A percentile compares a stretch with the other conserved stretches of the same genome.
These are phyloP conservation scores for Neodon shergylaensis DNA, from an alignment of 2,113 vertebrate genomes.

Conservation along the genomic window DNA sequence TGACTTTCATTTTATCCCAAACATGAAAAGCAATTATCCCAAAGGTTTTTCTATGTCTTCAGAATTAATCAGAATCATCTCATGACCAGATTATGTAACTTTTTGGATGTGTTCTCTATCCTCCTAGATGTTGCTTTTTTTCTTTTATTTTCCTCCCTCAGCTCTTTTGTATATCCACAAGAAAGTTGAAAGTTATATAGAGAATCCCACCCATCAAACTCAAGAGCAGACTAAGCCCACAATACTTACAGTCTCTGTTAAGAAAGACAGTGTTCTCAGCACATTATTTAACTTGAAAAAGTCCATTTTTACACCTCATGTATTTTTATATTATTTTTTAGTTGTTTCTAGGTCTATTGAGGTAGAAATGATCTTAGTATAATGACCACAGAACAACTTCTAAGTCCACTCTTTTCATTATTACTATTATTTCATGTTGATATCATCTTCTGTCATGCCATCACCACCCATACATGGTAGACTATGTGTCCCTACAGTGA, in stretches of 20 bases:
- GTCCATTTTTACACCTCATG: neutral
- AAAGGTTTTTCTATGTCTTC: neutral
- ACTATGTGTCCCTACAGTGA: neutral
- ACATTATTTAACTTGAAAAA: slow-evolving; percentile 15
- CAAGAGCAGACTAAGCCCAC: slow-evolving; percentile 5
- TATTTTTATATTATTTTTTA: neutral
- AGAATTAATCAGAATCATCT: slow-evolving; percentile 16
- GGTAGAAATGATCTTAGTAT: slow-evolving; percentile 2
- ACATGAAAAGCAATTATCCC: slow-evolving; percentile 25
- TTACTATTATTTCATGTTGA: neutral
- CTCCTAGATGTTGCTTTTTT: neutral
- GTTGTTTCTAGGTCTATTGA: neutral
- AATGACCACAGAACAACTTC: slow-evolving; percentile 20
- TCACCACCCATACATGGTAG: neutral
- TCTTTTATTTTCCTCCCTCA: neutral
- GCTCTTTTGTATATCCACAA: neutral
- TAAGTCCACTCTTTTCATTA: neutral
- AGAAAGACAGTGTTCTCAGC: neutral
- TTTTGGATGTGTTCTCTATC: slow-evolving; percentile 33
- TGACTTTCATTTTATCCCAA: slow-evolving; percentile 45
- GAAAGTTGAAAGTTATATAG: slow-evolving; percentile 30
- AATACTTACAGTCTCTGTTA: slow-evolving; percentile 24
- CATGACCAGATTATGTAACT: neutral
- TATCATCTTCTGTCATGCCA: neutral
- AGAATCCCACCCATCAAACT: neutral